Percentiles rank a stretch among this genome's conserved stretches.
Conservation (phyloP, 2,113 vertebrate species). For the Crocuta crocuta region DNA sequence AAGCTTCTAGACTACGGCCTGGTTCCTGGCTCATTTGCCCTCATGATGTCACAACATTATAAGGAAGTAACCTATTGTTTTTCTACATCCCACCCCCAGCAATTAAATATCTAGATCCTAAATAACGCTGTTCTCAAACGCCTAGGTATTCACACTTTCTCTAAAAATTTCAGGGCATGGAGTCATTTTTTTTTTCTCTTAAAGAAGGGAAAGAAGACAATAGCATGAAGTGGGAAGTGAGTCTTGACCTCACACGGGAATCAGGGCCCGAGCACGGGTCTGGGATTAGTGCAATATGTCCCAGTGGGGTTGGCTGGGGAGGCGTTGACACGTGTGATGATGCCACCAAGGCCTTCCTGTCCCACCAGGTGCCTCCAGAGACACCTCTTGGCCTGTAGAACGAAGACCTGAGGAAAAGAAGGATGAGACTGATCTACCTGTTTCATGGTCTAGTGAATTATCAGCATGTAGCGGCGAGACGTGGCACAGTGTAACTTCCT, state of each 20-base stretch:
- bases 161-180: neutral
- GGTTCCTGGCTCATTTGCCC: neutral
- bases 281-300: neutral
- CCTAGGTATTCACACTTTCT: neutral
- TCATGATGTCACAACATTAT: neutral
- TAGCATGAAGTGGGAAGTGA: neutral
- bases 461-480: neutral
- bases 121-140: neutral
- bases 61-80: slow-evolving; percentile 4
- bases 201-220: neutral
- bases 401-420: neutral
- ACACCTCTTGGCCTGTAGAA: neutral
- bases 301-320: neutral
- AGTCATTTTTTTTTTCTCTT: neutral
- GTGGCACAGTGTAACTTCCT: neutral
- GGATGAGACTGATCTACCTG: neutral
- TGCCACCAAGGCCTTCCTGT: neutral
- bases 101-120: neutral
- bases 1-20: neutral
- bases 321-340: rapidly evolving
- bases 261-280: neutral
- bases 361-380: neutral
- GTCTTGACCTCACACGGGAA: neutral
- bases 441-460: neutral
- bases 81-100: neutral